Percentiles rank a stretch among this genome's conserved stretches.
These are phyloP conservation scores for Apocrypta bakeri DNA, from an alignment of 1,140 invertebrate genomes.

Conservation along the genomic window DNA sequence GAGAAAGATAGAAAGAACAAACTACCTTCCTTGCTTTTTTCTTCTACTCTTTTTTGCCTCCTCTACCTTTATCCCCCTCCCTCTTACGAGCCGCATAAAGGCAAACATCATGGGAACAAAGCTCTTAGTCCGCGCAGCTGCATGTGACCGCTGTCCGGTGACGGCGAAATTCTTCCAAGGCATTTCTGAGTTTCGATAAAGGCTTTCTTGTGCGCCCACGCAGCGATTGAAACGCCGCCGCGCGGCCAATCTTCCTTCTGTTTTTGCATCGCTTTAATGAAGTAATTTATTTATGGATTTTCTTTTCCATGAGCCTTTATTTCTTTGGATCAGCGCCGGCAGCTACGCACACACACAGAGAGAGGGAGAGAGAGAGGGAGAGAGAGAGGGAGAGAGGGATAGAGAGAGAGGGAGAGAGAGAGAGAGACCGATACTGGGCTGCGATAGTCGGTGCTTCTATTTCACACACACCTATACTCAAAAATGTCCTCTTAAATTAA, in stretches of 20 bases:
- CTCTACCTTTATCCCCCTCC: conserved; percentile 49
- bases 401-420: no score
- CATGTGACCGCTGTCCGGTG: conserved; percentile 55
- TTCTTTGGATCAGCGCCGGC: not conserved
- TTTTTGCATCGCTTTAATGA: conserved; percentile 33
- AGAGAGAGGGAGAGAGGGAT: no score
- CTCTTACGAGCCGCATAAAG: conserved; percentile 18
- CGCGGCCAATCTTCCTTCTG: not conserved
- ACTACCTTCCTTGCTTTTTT: conserved; percentile 10
- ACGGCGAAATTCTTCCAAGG: conserved; percentile 50
- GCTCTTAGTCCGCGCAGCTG: conserved; percentile 51
- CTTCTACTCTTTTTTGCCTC: conserved; percentile 44
- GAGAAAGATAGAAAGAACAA: not conserved
- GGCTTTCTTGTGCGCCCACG: conserved; percentile 20
- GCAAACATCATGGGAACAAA: conserved; percentile 64
- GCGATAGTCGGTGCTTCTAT: not conserved
- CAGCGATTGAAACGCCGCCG: not conserved
- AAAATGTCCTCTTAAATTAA: conserved; percentile 4
- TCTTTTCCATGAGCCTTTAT: conserved; percentile 17
- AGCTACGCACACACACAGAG: not conserved
- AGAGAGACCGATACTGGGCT: no score
- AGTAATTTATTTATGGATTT: conserved; percentile 46
- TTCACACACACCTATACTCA: not conserved
- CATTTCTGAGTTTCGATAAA: conserved; percentile 45
- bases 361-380: no score